Percentiles rank a stretch among this genome's conserved stretches.
phyloP scores from a whole-genome alignment of 2,113 vertebrate species.

The Scartelaos histophorus region DNA sequence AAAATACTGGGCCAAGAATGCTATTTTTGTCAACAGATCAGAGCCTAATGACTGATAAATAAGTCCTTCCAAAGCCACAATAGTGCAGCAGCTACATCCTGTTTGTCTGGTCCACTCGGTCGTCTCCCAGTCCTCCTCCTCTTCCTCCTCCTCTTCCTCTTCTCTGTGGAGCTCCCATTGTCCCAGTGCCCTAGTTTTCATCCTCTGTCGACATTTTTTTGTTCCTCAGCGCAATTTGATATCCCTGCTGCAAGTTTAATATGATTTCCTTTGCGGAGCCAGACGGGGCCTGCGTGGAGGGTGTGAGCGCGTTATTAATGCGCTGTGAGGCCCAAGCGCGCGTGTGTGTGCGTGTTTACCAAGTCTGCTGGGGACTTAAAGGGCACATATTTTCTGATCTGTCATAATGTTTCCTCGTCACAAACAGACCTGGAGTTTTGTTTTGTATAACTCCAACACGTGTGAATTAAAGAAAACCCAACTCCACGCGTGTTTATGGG shows the following conservation, averaged over 20 bases:
- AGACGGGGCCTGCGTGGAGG: constrained; percentile 38
- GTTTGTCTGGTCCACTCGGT: constrained; percentile 23
- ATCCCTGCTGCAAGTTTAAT: constrained; percentile 79
- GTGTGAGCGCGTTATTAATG: constrained; percentile 55
- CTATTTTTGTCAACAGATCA: neutral
- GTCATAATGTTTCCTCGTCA: too few relatives aligned
- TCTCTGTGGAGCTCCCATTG: constrained; percentile 45
- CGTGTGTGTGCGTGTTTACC: constrained; percentile 16
- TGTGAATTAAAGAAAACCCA: too few relatives aligned
- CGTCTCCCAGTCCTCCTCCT: neutral
- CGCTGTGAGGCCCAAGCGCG: constrained; percentile 17
- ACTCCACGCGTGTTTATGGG: too few relatives aligned
- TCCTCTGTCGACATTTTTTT: constrained; percentile 59
- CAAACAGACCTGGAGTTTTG: too few relatives aligned
- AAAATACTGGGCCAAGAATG: neutral
- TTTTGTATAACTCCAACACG: too few relatives aligned
- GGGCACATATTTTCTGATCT: too few relatives aligned
- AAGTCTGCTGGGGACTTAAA: neutral
- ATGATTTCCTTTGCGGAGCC: constrained; percentile 63
- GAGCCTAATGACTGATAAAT: too few relatives aligned
- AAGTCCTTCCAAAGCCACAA: neutral
- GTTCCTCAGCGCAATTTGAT: constrained; percentile 70
- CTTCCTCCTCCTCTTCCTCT: constrained; percentile 1
- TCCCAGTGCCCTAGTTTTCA: constrained; percentile 78
- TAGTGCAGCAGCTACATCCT: constrained; percentile 7